These are phyloP conservation scores for Galagoides demidoff DNA, from an alignment of 2,797 vertebrate genomes.

Conservation along the genomic window DNA sequence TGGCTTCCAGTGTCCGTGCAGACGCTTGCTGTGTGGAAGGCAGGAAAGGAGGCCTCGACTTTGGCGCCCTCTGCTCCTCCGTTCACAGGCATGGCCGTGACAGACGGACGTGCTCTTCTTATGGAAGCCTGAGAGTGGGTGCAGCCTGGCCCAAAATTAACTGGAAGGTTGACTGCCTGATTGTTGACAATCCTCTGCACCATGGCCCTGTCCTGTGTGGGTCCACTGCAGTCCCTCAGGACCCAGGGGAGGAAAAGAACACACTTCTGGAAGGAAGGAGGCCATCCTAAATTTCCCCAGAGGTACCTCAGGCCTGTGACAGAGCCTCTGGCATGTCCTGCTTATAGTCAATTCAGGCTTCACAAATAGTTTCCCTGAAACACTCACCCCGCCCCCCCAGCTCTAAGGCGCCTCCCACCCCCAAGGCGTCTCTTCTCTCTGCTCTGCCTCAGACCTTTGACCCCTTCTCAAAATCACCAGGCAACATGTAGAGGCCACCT, in stretches of 20 bases:
- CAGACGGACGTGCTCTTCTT: not conserved
- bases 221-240: not conserved
- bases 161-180: rapidly evolving
- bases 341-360: too few species aligned
- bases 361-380: not conserved
- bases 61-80: rapidly evolving
- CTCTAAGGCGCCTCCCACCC: too few species aligned
- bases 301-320: rapidly evolving
- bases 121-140: rapidly evolving
- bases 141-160: rapidly evolving
- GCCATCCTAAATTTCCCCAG: rapidly evolving
- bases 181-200: not conserved
- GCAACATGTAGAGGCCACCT: rapidly evolving
- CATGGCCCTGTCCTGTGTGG: too few species aligned
- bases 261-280: too few species aligned
- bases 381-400: rapidly evolving
- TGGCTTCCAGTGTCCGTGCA: rapidly evolving
- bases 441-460: not conserved
- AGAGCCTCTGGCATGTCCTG: rapidly evolving
- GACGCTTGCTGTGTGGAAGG: not conserved
- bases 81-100: rapidly evolving
- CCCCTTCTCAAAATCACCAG: not conserved
- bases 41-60: rapidly evolving
- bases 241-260: not conserved
- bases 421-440: not conserved